Base-by-base conservation (phyloP, 2,113 vertebrate species). In the Pandion haliaetus region DNA sequence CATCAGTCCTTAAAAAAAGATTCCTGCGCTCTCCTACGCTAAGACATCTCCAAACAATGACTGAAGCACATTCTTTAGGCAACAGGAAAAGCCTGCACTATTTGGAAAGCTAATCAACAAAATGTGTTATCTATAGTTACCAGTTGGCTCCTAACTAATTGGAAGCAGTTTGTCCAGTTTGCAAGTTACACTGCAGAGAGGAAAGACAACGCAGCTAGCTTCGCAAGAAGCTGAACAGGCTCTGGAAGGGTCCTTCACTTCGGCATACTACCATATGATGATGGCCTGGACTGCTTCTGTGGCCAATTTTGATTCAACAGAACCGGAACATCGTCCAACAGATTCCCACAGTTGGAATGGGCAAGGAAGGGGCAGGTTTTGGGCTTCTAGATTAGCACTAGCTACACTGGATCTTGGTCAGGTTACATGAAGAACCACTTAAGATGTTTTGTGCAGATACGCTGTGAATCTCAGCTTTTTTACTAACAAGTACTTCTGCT, bases 191-290 rank as follows among this genome's bases (percentile, higher is more conserved):
- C 0, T 26, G 28, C 54, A n/a, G 26, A 73, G 45, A 66, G 8
- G 6, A 76, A 81, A 59, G n/a, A 47, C 28, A n/a, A 45, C 2
- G 3, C 17, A 57, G 42, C 8, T 8, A 61, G 24, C 24, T 57
- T 62, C 55, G 16, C 23, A 49, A 55, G 71, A 49, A 65, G 28
- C 70, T 25, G 13, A 66, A 42, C 3, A 49, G 26, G 23, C 20
- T 72, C 32, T 31, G 19, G 47, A 67, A 67, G 19, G 20, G 36
- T 44, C 57, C 45, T 50, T 36, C 19, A 10, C 59, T 38, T 23
- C 14, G 7, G 29, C 40, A 45, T 20, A 17, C 4, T 9, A 36
- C 10, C 24, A 6, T 8, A 17, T 8, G 6, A 31, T 1, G 0
- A 71, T 8, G 44, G 29, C 34, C 66, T 20, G 20, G 19, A 62